Evolutionary conservation across 1,140 invertebrate genomes (phyloP), one percentile per base, ranked within the genome.

Genomic region (Polypedilum vanderplanki): DNA sequence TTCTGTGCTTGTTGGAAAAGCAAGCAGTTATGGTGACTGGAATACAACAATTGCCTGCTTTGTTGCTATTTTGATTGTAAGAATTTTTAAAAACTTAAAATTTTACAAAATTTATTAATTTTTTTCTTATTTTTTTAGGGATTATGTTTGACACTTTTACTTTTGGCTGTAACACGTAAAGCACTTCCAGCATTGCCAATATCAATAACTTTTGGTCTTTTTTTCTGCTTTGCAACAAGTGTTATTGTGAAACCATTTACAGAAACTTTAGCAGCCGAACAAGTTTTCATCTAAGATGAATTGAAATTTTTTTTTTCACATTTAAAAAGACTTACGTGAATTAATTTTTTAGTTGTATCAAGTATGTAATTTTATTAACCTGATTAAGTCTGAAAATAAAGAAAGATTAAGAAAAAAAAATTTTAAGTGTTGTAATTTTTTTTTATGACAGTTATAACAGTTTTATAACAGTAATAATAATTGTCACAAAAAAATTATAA

Each of bases 1-100:
- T 85, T 97, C 95, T 80, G 96, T 99, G 73, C 84, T 99, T 46
- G 97, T 99, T 7, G 98, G 98, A 12, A 99, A 99, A 85, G 98
- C 97, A 9, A 98, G 95, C 3, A 97, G 95, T 15, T 97, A 98
- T 83, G 97, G 97, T 40, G 98, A 99, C 83, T 99, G 98, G 98
- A 99, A 98, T 80, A 99, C 97, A 65, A 99, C 97, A 1, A 86
- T 99, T 75, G 96, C 97, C 73, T 99, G 97, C 82, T 99, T 98
- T 85, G 95, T 99, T 40, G 96, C 97, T 75, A 99, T 99, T 83
- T 86, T 99, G 22, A 98, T 99, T 83, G 95, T 96, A 86, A 88
- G 92, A n/a, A n/a, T n/a, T 91, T 80, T 24, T 4, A 5, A 10
- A 65, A 73, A n/a, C n/a, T n/a, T 33, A 67, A 74, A 73, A 22